Evolutionary conservation across 2,888 invertebrate species (phyloP).

Genomic region (Andrena bicolor): DNA sequence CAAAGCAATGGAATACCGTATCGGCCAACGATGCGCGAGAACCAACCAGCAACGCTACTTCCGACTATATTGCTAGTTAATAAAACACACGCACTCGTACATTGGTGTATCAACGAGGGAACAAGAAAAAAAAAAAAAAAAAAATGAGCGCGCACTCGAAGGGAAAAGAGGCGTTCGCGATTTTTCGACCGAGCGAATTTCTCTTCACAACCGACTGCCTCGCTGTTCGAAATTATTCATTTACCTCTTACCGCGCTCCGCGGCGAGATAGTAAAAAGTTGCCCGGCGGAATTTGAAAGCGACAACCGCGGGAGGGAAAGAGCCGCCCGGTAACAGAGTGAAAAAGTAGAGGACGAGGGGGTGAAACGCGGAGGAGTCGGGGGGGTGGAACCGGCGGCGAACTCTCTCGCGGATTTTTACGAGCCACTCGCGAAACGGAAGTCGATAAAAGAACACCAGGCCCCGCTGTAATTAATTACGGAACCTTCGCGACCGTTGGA

Average conservation of each 20-base stretch:
- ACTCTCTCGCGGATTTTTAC: slow-evolving; percentile 68
- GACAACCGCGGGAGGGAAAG: not conserved
- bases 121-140: not conserved
- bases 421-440: slow-evolving; percentile 73
- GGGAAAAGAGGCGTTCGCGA: not conserved
- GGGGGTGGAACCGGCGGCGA: slow-evolving; percentile 52
- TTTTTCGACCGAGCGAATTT: slow-evolving; percentile 15
- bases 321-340: not conserved
- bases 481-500: slow-evolving; percentile 73
- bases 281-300: slow-evolving; percentile 16
- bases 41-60: not conserved
- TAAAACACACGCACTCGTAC: too few relatives aligned
- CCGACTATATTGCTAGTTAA: not conserved
- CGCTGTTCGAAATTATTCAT: slow-evolving; percentile 68
- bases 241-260: slow-evolving; percentile 23
- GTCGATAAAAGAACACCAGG: slow-evolving; percentile 79
- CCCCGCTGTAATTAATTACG: slow-evolving; percentile 79
- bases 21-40: not conserved
- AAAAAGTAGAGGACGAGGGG: not conserved
- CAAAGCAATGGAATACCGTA: not conserved
- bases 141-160: not conserved
- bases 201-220: slow-evolving; percentile 64
- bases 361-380: not conserved
- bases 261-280: not conserved
- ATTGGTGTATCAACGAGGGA: not conserved